phyloP scores from a whole-genome alignment of 2,797 vertebrate species.

The Hydrolagus colliei region DNA sequence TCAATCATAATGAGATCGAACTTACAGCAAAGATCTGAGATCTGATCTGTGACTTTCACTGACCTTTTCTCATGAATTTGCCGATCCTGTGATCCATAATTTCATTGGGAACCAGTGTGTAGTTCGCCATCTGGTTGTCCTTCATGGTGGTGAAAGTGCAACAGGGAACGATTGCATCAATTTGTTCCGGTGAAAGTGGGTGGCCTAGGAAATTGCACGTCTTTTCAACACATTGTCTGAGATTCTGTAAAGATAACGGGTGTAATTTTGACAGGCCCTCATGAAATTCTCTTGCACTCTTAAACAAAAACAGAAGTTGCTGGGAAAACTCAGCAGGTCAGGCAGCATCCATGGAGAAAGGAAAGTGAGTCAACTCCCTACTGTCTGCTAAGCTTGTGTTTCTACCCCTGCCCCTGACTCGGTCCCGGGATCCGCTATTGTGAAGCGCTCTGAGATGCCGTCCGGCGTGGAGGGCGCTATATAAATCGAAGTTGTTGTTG shows the following conservation, averaged over 20 bases:
- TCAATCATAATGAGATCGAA: neutral
- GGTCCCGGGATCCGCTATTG: too few species aligned
- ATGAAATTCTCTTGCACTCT: too few species aligned
- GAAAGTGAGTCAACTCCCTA: too few species aligned
- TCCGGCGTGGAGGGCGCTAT: too few species aligned
- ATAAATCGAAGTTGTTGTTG: too few species aligned
- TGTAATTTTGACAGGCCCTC: neutral
- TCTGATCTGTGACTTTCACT: neutral
- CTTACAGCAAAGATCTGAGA: neutral
- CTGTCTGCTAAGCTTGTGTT: too few species aligned
- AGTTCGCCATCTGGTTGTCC: slow-evolving; percentile 71
- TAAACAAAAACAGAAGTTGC: too few species aligned
- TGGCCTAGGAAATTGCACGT: slow-evolving; percentile 60
- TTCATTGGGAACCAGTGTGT: slow-evolving; percentile 52
- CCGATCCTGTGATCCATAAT: slow-evolving; percentile 71
- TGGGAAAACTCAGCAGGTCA: too few species aligned
- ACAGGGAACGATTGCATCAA: slow-evolving; percentile 52
- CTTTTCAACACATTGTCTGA: slow-evolving; percentile 47
- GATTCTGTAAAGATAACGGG: slow-evolving; percentile 52
- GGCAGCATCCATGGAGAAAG: too few species aligned
- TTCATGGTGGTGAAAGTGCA: slow-evolving; percentile 69
- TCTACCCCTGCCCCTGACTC: too few species aligned
- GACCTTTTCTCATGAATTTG: slow-evolving; percentile 79
- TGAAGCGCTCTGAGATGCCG: too few species aligned
- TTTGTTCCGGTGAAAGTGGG: slow-evolving; percentile 50